Evolutionary conservation across 1,140 invertebrate species (phyloP).

Genomic region (Gryllus bimaculatus): DNA sequence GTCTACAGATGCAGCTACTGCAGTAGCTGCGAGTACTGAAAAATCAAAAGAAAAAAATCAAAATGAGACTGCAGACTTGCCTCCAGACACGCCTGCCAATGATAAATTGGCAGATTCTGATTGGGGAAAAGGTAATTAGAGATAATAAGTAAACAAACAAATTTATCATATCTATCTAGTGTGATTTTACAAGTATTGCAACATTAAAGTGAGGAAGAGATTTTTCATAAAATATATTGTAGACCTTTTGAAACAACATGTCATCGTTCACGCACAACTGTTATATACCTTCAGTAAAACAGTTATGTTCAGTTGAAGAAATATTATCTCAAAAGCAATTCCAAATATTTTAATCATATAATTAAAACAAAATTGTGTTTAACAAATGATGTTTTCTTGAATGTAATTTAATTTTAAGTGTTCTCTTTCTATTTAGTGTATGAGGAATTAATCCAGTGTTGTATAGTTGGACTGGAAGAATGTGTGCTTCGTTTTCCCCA

Average conservation of each 20-base stretch:
- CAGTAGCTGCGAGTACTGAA: not conserved
- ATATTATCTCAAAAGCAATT: too few relatives aligned
- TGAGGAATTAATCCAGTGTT: slow-evolving; percentile 42
- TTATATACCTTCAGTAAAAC: too few relatives aligned
- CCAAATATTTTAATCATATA: too few relatives aligned
- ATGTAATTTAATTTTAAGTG: not conserved
- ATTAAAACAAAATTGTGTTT: too few relatives aligned
- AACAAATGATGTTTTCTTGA: not conserved
- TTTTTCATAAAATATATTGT: too few relatives aligned
- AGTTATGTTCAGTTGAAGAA: too few relatives aligned
- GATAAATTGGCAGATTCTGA: not conserved
- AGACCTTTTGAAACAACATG: too few relatives aligned
- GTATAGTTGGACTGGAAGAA: slow-evolving; percentile 68
- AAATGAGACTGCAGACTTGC: not conserved
- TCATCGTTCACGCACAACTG: too few relatives aligned
- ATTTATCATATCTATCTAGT: too few relatives aligned
- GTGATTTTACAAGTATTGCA: too few relatives aligned
- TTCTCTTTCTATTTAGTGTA: slow-evolving; percentile 29
- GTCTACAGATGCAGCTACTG: not conserved
- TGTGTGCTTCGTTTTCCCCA: slow-evolving; percentile 77
- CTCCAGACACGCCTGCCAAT: not conserved
- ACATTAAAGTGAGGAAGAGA: too few relatives aligned
- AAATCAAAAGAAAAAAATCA: not conserved
- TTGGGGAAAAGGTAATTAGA: slow-evolving; percentile 11
- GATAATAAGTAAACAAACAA: slow-evolving; percentile 6